These are phyloP conservation scores for Coregonus suidteri DNA, from an alignment of 2,797 vertebrate genomes.

Conservation along the genomic window DNA sequence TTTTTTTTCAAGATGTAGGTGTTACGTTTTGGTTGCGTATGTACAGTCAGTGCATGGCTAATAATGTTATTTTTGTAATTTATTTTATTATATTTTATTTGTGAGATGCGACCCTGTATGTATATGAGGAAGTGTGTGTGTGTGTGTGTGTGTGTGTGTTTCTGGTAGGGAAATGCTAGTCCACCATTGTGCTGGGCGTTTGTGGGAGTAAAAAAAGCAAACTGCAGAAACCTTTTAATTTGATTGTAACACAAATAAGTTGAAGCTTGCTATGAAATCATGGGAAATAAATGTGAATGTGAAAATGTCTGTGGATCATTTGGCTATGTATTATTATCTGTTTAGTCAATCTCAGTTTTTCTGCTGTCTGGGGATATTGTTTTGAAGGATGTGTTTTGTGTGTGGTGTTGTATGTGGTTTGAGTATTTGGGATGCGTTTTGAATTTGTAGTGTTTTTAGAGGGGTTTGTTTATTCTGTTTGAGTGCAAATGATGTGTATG, in stretches of 20 bases:
- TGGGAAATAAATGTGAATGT: slow-evolving; percentile 57
- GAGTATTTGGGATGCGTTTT: slow-evolving; percentile 44
- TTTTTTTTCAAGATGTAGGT: slow-evolving; percentile 41
- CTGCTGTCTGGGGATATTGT: slow-evolving; percentile 11
- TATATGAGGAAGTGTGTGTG: slow-evolving; percentile 31
- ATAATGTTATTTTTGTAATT: slow-evolving; percentile 43
- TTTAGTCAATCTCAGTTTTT: neutral
- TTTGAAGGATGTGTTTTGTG: slow-evolving; percentile 30
- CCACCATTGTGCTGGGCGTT: slow-evolving; percentile 42
- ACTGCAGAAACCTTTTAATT: slow-evolving; percentile 60
- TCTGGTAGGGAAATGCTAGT: slow-evolving; percentile 16
- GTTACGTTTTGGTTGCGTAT: slow-evolving; percentile 51
- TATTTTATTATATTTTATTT: slow-evolving; percentile 51
- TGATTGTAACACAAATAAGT: slow-evolving; percentile 65
- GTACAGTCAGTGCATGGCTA: slow-evolving; percentile 68
- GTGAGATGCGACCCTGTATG: slow-evolving; percentile 30
- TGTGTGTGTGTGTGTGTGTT: slow-evolving; percentile 53
- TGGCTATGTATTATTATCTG: neutral
- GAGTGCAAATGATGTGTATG: neutral
- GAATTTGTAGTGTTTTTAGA: neutral
- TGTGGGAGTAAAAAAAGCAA: slow-evolving; percentile 23
- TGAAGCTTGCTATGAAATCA: slow-evolving; percentile 65
- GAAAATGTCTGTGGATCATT: slow-evolving; percentile 32
- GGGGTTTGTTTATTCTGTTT: neutral
- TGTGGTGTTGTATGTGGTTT: slow-evolving; percentile 11